A percentile compares a stretch with the other conserved stretches of the same genome.
Conservation (phyloP, 2,113 vertebrate species). For the Ondatra zibethicus region DNA sequence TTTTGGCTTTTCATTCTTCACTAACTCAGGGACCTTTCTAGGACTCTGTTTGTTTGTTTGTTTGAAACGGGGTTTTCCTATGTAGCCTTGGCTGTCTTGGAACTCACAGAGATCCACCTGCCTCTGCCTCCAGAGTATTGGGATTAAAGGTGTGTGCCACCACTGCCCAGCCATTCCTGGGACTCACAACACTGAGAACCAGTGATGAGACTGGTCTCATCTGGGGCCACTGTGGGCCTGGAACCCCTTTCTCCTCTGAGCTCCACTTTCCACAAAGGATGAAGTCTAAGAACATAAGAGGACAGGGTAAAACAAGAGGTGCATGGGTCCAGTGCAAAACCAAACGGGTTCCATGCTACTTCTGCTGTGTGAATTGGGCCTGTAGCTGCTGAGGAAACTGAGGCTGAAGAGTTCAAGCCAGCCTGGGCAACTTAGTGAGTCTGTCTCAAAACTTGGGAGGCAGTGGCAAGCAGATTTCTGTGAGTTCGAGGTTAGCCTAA, state of each 20-base stretch:
- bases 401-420: not conserved
- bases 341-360: no score
- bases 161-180: not conserved
- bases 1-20: not conserved
- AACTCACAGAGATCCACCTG: not conserved
- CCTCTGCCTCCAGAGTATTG: not conserved
- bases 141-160: not conserved
- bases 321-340: not conserved
- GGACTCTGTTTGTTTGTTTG: not conserved
- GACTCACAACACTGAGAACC: not conserved
- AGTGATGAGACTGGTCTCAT: no score
- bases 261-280: not conserved
- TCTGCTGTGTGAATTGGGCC: not conserved
- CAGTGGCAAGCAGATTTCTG: not conserved
- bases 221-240: not conserved
- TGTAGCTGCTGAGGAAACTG: not conserved
- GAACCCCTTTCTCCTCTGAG: not conserved
- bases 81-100: not conserved
- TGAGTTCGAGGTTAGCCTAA: not conserved
- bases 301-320: not conserved
- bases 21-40: not conserved
- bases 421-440: not conserved
- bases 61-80: not conserved
- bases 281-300: not conserved
- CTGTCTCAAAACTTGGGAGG: not conserved